Percentiles rank a stretch among this genome's conserved stretches.
Conservation (phyloP, 2,113 vertebrate species). For the Chelonoidis abingdonii region DNA sequence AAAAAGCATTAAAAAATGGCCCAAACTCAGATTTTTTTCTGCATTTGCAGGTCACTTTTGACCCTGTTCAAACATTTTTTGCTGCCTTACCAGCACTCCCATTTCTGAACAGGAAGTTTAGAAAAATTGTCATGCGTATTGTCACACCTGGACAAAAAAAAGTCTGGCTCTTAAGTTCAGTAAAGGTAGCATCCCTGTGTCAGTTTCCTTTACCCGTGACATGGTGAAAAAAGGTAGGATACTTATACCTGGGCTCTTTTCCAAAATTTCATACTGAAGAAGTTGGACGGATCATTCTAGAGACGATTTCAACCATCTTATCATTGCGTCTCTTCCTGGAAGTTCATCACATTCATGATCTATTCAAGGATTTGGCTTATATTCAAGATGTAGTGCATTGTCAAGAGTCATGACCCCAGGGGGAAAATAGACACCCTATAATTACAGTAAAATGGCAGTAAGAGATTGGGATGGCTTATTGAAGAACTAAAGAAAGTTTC, state of each 20-base stretch:
- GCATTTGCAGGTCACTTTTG: not conserved
- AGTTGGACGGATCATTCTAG: not conserved
- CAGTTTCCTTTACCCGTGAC: not conserved
- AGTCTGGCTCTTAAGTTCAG: not conserved
- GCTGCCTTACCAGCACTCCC: not conserved
- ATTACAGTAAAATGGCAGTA: rapidly evolving
- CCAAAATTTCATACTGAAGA: not conserved
- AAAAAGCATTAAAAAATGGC: not conserved
- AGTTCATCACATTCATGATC: not conserved
- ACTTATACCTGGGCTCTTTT: not conserved
- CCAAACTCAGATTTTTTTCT: not conserved
- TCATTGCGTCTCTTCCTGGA: not conserved
- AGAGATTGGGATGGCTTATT: not conserved
- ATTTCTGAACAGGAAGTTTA: not conserved
- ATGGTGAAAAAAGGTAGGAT: not conserved
- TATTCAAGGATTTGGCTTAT: not conserved
- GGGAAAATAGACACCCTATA: not conserved
- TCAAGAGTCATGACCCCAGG: not conserved
- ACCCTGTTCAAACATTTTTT: not conserved
- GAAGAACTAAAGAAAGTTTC: not conserved
- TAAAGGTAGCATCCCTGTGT: not conserved
- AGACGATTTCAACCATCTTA: not conserved
- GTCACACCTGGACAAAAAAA: not conserved
- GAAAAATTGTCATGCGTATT: rapidly evolving
- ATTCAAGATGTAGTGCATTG: not conserved